phyloP scores from a whole-genome alignment of 2,888 invertebrate species.

The Diloba caeruleocephala region DNA sequence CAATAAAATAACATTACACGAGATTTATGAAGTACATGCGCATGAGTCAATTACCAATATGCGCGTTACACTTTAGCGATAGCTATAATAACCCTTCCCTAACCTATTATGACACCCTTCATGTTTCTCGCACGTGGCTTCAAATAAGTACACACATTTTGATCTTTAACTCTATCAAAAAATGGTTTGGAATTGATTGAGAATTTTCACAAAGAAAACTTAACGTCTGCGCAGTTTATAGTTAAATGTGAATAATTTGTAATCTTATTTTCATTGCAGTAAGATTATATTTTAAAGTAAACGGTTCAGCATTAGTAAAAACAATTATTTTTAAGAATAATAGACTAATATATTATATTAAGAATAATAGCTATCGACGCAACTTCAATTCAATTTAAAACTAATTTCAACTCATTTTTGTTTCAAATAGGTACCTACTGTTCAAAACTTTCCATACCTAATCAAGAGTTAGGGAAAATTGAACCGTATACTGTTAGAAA shows the following conservation, averaged over 20 bases:
- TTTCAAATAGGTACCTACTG: too few species aligned
- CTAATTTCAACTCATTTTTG: too few species aligned
- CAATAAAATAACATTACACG: constrained; percentile 22
- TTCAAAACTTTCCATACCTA: too few species aligned
- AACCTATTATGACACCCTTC: constrained; percentile 47
- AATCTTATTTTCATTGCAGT: too few species aligned
- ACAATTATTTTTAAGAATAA: too few species aligned
- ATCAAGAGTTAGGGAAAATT: neutral
- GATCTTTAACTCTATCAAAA: fast-evolving
- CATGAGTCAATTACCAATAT: constrained; percentile 13
- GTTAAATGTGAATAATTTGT: constrained; percentile 1
- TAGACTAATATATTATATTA: too few species aligned
- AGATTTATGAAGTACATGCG: constrained; percentile 21
- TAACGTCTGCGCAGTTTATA: constrained; percentile 9
- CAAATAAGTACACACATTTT: neutral
- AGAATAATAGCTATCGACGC: too few species aligned
- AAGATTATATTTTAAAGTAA: too few species aligned
- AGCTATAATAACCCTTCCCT: constrained; percentile 36
- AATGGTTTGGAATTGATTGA: neutral
- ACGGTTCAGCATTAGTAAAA: too few species aligned
- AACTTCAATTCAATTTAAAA: too few species aligned
- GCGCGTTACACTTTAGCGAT: constrained; percentile 25
- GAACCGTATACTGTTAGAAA: fast-evolving
- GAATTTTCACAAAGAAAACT: constrained; percentile 5
- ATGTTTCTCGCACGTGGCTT: constrained; percentile 29